These are phyloP conservation scores for Hypotaenidia philippensis DNA, from an alignment of 2,797 vertebrate species.

Conservation along the genomic window DNA sequence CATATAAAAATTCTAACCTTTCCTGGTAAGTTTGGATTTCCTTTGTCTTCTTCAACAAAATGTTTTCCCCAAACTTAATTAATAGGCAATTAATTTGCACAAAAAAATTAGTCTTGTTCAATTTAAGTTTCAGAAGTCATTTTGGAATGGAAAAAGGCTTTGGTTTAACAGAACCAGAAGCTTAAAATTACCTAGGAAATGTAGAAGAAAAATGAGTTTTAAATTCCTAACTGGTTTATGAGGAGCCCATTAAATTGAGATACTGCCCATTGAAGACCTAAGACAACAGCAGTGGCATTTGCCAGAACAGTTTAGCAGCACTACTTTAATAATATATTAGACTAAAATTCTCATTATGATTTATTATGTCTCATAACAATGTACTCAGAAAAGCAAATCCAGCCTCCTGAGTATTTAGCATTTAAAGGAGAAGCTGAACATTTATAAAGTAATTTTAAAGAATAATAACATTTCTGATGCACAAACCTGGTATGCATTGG, in stretches of 20 bases:
- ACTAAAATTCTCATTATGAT: conserved; percentile 46
- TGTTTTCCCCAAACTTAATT: neutral
- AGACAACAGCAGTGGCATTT: conserved; percentile 29
- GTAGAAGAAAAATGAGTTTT: neutral
- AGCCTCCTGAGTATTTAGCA: neutral
- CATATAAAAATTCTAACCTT: neutral
- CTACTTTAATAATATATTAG: conserved; percentile 41
- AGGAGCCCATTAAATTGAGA: conserved; percentile 25
- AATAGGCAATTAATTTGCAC: neutral
- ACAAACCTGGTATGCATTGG: neutral
- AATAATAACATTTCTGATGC: neutral
- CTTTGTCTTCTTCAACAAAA: neutral
- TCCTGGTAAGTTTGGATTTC: neutral
- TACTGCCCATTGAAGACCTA: neutral
- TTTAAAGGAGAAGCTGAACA: neutral
- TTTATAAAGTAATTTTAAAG: neutral
- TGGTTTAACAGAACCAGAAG: neutral
- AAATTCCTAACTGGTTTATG: conserved; percentile 4
- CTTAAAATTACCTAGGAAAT: neutral
- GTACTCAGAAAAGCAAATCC: conserved; percentile 26
- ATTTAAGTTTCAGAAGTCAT: neutral
- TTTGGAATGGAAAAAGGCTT: neutral
- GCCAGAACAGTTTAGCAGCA: conserved; percentile 5
- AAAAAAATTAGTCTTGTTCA: neutral
- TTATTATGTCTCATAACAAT: conserved; percentile 17